A percentile compares a stretch with the other conserved stretches of the same genome.
phyloP scores from a whole-genome alignment of 1,140 invertebrate species.

The Eueides isabella region DNA sequence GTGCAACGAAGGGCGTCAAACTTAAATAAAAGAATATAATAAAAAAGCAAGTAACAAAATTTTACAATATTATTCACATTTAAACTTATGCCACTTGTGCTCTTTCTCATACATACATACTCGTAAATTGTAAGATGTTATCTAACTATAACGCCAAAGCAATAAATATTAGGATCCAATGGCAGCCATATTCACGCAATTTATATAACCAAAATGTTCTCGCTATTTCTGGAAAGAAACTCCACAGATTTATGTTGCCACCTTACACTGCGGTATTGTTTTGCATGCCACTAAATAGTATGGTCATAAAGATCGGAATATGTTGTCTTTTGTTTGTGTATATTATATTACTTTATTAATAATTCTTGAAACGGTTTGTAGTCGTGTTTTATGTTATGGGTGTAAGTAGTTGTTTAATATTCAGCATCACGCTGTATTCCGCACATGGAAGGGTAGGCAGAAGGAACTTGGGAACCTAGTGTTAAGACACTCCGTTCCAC shows the following conservation, averaged over 20 bases:
- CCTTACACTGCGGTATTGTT: conserved; percentile 10
- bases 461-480: no score
- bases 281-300: conserved; percentile 4
- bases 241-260: conserved; percentile 19
- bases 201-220: conserved; percentile 30
- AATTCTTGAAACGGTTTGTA: background rate
- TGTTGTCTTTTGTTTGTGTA: background rate
- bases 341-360: conserved; percentile 6
- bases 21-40: no score
- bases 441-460: no score
- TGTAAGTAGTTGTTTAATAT: no score
- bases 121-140: conserved; percentile 19
- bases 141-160: conserved; percentile 21
- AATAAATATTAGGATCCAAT: conserved; percentile 32
- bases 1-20: no score
- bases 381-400: background rate
- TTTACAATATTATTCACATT: background rate
- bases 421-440: no score
- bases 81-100: background rate
- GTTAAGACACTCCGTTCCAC: no score
- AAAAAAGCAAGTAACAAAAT: no score
- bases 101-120: background rate
- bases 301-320: background rate
- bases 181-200: conserved; percentile 34
- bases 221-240: conserved; percentile 17